Conservation (phyloP, 2,113 vertebrate genomes). For the Tenrec ecaudatus region DNA sequence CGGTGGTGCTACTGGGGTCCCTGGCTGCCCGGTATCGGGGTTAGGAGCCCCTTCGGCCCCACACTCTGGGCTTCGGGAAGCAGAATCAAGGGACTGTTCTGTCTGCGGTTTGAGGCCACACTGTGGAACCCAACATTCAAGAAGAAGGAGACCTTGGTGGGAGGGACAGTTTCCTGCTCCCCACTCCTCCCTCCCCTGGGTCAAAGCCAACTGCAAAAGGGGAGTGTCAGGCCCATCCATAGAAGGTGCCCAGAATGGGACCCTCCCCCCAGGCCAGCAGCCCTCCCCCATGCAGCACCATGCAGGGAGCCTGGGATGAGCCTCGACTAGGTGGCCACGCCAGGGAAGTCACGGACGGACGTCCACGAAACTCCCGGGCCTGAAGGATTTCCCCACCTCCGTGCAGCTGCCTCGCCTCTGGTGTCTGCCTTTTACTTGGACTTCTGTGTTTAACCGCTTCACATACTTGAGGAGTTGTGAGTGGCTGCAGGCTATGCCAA, state of each 20-base stretch:
- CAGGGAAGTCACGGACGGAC: background rate
- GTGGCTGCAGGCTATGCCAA: constrained; percentile 33
- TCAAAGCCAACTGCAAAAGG: constrained; percentile 89
- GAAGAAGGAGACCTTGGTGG: constrained; percentile 90
- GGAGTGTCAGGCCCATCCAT: constrained; percentile 87
- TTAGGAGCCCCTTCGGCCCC: constrained; percentile 83
- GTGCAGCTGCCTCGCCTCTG: constrained; percentile 43
- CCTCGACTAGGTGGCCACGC: constrained; percentile 50
- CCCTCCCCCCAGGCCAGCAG: constrained; percentile 84
- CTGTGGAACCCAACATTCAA: constrained; percentile 87
- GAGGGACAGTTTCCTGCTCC: constrained; percentile 91
- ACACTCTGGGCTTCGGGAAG: constrained; percentile 84
- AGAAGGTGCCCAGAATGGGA: constrained; percentile 92
- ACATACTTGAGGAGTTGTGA: constrained; percentile 33
- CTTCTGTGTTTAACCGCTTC: constrained; percentile 39
- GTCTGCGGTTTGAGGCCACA: constrained; percentile 83
- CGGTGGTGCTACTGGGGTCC: constrained; percentile 78
- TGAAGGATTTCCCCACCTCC: constrained; percentile 29
- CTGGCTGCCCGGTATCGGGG: constrained; percentile 81
- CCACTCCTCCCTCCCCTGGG: constrained; percentile 90
- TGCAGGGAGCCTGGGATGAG: constrained; percentile 86
- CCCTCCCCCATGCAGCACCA: constrained; percentile 88
- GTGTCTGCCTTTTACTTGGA: constrained; percentile 69
- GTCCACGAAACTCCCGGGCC: constrained; percentile 49
- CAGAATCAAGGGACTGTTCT: constrained; percentile 70